phyloP scores from a whole-genome alignment of 2,797 vertebrate species.

The Antrozous pallidus region DNA sequence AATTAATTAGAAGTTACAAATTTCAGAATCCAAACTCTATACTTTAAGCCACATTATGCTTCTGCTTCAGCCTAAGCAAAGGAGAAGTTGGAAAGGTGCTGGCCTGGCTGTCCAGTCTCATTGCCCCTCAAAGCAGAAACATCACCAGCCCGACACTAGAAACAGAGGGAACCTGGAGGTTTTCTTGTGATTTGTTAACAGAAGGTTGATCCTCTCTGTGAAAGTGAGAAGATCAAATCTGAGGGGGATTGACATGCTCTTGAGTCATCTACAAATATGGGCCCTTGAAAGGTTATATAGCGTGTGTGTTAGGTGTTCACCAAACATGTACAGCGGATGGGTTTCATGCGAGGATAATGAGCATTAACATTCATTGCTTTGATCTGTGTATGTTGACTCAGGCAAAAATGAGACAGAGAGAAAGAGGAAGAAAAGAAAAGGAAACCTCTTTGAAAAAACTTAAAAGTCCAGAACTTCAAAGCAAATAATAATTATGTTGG shows the following conservation, averaged over 20 bases:
- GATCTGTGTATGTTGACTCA: constrained; percentile 35
- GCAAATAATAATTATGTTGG: neutral
- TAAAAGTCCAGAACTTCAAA: constrained; percentile 8
- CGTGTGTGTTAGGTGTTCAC: neutral
- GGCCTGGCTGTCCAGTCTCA: neutral
- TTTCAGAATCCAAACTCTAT: neutral
- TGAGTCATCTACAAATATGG: neutral
- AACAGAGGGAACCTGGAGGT: neutral
- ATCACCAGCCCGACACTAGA: neutral
- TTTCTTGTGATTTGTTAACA: neutral
- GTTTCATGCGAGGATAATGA: neutral
- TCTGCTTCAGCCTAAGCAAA: constrained; percentile 2
- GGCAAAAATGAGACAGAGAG: neutral
- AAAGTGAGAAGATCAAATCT: neutral
- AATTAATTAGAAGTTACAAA: neutral
- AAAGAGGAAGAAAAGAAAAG: neutral
- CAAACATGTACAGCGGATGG: neutral
- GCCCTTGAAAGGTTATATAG: neutral
- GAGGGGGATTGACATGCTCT: neutral
- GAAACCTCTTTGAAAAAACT: neutral
- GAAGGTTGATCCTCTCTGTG: neutral
- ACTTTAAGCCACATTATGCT: neutral
- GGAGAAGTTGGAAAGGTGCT: neutral
- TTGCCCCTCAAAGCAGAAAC: neutral
- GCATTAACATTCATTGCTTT: constrained; percentile 37